Conservation (phyloP, 2,888 invertebrate species). For the Parnassius mnemosyne region DNA sequence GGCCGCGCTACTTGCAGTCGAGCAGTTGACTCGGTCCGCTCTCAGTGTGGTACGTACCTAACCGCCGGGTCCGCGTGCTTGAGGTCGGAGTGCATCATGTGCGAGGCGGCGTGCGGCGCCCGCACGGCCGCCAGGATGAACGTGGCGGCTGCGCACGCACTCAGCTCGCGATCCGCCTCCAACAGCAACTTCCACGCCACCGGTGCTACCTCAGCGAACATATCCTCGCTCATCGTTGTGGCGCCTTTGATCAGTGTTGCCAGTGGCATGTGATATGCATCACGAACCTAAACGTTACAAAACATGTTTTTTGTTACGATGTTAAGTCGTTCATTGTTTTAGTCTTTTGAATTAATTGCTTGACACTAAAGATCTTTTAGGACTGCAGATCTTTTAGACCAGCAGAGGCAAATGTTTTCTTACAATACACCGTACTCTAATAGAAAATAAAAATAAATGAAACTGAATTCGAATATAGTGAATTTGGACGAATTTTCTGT, state of each 20-base stretch:
- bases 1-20: no score
- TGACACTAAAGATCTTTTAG: no score
- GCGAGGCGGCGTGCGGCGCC: slow-evolving; percentile 92
- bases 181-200: slow-evolving; percentile 97
- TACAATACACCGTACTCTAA: no score
- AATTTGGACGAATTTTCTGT: no score
- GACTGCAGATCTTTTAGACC: no score
- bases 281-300: slow-evolving; percentile 83
- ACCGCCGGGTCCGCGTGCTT: slow-evolving; percentile 91
- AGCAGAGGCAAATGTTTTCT: no score
- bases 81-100: slow-evolving; percentile 93
- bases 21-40: no score
- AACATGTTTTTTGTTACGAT: no score
- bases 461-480: no score
- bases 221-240: slow-evolving; percentile 91
- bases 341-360: no score
- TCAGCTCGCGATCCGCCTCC: slow-evolving; percentile 94
- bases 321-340: no score
- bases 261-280: slow-evolving; percentile 93
- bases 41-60: slow-evolving; percentile 58
- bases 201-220: slow-evolving; percentile 92
- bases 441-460: no score
- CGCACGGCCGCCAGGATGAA: slow-evolving; percentile 97
- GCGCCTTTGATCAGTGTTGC: slow-evolving; percentile 94
- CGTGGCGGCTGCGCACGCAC: slow-evolving; percentile 91